Percentiles rank a stretch among this genome's conserved stretches.
phyloP scores from a whole-genome alignment of 2,888 invertebrate genomes.

The Pristionchus arcanus region DNA sequence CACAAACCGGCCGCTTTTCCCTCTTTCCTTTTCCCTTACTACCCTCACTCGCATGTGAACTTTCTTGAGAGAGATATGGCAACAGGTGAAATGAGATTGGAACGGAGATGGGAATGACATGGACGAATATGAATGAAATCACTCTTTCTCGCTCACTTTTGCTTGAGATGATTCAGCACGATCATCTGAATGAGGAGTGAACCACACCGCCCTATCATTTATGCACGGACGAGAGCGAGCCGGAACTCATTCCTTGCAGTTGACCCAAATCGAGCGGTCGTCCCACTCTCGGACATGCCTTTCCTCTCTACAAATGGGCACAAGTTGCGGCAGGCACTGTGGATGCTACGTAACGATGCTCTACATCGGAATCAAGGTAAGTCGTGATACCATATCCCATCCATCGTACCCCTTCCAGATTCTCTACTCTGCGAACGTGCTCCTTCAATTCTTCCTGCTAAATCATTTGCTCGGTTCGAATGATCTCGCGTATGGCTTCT shows the following conservation, averaged over 20 bases:
- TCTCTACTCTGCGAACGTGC: slow-evolving; percentile 77
- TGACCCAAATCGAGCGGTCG: slow-evolving; percentile 76
- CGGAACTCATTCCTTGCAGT: slow-evolving; percentile 62
- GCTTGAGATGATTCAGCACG: slow-evolving; percentile 50
- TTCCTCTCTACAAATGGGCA: slow-evolving; percentile 70
- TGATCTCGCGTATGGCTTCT: slow-evolving; percentile 79
- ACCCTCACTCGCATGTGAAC: slow-evolving; percentile 36
- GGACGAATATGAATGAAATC: background rate
- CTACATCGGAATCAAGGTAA: slow-evolving; percentile 78
- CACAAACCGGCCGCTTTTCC: slow-evolving; percentile 3
- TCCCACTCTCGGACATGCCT: slow-evolving; percentile 73
- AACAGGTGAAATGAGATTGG: slow-evolving; percentile 49
- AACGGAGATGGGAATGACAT: background rate
- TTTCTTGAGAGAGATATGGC: background rate
- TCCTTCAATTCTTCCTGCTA: slow-evolving; percentile 78
- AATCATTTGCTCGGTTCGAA: slow-evolving; percentile 78
- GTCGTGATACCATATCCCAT: background rate
- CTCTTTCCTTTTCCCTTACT: background rate
- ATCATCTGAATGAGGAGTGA: slow-evolving; percentile 19
- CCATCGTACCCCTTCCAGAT: slow-evolving; percentile 62
- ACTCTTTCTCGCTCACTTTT: slow-evolving; percentile 18
- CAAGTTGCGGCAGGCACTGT: slow-evolving; percentile 78
- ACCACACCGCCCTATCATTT: background rate
- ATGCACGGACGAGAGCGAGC: background rate
- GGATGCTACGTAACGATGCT: slow-evolving; percentile 79